Percentiles rank a stretch among this genome's conserved stretches.
Evolutionary conservation across 2,797 vertebrate genomes (phyloP).

Genomic region (Chromis chromis): DNA sequence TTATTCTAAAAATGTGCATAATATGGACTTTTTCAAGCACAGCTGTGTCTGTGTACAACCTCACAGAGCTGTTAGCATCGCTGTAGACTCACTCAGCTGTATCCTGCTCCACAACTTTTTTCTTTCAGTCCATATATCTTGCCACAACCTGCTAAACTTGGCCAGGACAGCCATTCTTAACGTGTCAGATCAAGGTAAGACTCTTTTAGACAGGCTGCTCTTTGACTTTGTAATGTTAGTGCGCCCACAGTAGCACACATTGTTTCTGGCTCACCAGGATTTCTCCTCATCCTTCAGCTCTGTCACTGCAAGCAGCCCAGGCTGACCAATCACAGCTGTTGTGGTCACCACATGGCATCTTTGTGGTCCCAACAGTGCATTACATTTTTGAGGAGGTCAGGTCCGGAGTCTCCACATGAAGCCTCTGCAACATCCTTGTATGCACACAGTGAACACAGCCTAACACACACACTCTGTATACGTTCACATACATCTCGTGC

Average conservation of each 20-base stretch:
- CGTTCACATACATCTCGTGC: constrained; percentile 10
- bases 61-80: background rate
- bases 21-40: background rate
- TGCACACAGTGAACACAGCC: background rate
- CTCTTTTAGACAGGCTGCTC: background rate
- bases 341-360: background rate
- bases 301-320: background rate
- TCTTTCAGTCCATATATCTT: background rate
- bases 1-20: no score
- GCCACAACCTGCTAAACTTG: background rate
- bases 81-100: background rate
- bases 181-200: background rate
- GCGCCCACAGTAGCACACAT: no score
- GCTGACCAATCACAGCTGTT: background rate
- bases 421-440: background rate
- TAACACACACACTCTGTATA: background rate
- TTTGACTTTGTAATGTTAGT: background rate
- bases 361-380: background rate
- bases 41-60: background rate
- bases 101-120: background rate
- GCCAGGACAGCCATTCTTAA: background rate
- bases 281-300: background rate
- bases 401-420: no score
- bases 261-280: background rate
- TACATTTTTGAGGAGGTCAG: background rate